Base-by-base conservation (phyloP, 2,797 vertebrate species). In the Pangasius larnaudii region DNA sequence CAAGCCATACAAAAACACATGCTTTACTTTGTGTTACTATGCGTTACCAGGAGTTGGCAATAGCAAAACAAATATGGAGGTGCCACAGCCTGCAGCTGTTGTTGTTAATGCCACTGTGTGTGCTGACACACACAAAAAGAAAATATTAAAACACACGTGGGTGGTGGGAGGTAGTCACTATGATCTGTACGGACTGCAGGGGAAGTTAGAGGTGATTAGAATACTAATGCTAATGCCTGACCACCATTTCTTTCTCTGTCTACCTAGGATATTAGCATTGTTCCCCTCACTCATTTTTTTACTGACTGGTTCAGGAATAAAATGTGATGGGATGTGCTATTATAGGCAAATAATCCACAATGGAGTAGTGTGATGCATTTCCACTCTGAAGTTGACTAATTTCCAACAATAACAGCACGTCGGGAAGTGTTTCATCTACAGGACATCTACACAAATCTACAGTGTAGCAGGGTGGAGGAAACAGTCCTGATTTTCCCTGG, bases 61-160 rank as follows among this genome's bases (percentile, higher is more conserved):
- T 10, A 80, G 78, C 53, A 13, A 81, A 56, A 61, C 51, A 27
- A 16, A 81, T 81, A 61, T 81, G 24, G 79, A 81, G 79, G 79
- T 63, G 36, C 36, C 22, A 61, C 24, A 27, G 22, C 24, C 42
- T 81, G 79, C 79, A 81, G 58, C 58, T 81, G 79, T 27, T 61
- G 36, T 46, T n/a, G 58, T 81, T 81, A 10, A 36, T 80, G 53
- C 18, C 4, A 11, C 24, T 80, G 53, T 80, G 30, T 11, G 6
- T 80, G 78, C 78, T 80, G 78, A 80, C 78, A 39, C 78, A 39
- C 53, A 39, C 9, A 11, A 59, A 80, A 59, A 58, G 53, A 79
- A 58, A 58, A 33, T 56, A 79, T 58, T 53, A 33, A 58, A 22
- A 80, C 30, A 36, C 9, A 58, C 24, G 77, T 36, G 51, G 51